Evolutionary conservation across 1,140 invertebrate genomes (phyloP).

Genomic region (Hypsibius dujardini): DNA sequence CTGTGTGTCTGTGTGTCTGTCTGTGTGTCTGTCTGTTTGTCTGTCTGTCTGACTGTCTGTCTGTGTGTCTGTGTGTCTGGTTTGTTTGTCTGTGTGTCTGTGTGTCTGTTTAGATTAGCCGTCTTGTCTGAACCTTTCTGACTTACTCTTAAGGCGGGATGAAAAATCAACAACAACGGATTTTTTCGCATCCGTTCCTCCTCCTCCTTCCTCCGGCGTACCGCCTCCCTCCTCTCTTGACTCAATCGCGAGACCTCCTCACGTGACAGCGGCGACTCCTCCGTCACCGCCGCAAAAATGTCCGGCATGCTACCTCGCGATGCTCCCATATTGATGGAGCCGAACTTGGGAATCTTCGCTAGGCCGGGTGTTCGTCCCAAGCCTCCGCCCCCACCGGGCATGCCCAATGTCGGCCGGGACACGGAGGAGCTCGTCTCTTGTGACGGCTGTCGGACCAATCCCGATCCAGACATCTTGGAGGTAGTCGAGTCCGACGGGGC

Average conservation of each 20-base stretch:
- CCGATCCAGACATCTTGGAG: background rate
- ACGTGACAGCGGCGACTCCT: constrained; percentile 62
- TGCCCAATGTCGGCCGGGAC: constrained; percentile 29
- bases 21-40: no score
- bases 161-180: constrained; percentile 79
- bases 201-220: constrained; percentile 72
- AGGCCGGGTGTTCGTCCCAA: constrained; percentile 31
- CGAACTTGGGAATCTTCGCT: constrained; percentile 38
- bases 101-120: no score
- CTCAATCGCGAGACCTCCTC: constrained; percentile 85
- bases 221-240: constrained; percentile 74
- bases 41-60: background rate
- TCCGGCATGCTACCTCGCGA: constrained; percentile 59
- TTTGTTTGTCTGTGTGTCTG: no score
- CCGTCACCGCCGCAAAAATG: constrained; percentile 44
- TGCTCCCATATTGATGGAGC: constrained; percentile 23
- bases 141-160: constrained; percentile 85
- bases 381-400: constrained; percentile 42
- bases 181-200: constrained; percentile 75
- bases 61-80: no score
- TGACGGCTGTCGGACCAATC: constrained; percentile 20
- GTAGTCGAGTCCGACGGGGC: background rate
- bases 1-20: no score
- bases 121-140: background rate
- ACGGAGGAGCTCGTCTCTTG: constrained; percentile 33